A percentile compares a stretch with the other conserved stretches of the same genome.
These are phyloP conservation scores for Deroplatys truncata DNA, from an alignment of 2,888 invertebrate genomes.

Conservation along the genomic window DNA sequence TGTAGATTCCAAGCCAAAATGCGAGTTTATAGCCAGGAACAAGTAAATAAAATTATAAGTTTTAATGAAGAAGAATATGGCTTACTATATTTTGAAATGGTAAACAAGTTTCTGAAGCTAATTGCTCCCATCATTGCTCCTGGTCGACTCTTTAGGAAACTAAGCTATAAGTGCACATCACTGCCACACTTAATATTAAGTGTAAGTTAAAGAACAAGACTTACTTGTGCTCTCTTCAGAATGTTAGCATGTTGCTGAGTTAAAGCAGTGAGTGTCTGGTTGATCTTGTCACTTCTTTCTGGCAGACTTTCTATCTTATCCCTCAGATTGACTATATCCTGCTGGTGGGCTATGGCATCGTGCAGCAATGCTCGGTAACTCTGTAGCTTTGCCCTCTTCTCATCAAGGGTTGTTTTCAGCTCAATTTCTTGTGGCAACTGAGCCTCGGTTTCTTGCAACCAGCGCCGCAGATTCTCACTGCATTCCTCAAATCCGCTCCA, in stretches of 20 bases:
- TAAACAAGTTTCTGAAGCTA: too few species aligned
- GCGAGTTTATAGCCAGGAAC: too few species aligned
- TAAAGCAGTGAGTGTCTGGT: slow-evolving; percentile 64
- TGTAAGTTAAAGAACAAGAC: background rate
- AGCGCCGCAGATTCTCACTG: slow-evolving; percentile 69
- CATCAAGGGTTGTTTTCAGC: slow-evolving; percentile 80
- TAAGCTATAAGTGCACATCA: too few species aligned
- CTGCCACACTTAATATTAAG: too few species aligned
- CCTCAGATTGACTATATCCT: slow-evolving; percentile 75
- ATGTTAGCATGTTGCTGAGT: slow-evolving; percentile 69
- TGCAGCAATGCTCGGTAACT: slow-evolving; percentile 75
- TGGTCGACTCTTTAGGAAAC: too few species aligned
- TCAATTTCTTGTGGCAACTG: slow-evolving; percentile 75
- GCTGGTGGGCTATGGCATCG: slow-evolving; percentile 79
- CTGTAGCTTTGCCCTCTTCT: slow-evolving; percentile 84
- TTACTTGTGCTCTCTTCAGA: slow-evolving; percentile 60
- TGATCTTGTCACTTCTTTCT: slow-evolving; percentile 69
- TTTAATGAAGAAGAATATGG: too few species aligned
- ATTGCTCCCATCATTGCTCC: too few species aligned
- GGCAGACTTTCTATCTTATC: slow-evolving; percentile 77
- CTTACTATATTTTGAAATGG: too few species aligned
- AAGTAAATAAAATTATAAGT: too few species aligned
- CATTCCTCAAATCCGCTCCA: slow-evolving; percentile 91
- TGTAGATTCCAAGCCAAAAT: too few species aligned
- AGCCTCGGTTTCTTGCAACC: slow-evolving; percentile 72